These are phyloP conservation scores for Thymelicus acteon DNA, from an alignment of 2,888 invertebrate species.

Conservation along the genomic window DNA sequence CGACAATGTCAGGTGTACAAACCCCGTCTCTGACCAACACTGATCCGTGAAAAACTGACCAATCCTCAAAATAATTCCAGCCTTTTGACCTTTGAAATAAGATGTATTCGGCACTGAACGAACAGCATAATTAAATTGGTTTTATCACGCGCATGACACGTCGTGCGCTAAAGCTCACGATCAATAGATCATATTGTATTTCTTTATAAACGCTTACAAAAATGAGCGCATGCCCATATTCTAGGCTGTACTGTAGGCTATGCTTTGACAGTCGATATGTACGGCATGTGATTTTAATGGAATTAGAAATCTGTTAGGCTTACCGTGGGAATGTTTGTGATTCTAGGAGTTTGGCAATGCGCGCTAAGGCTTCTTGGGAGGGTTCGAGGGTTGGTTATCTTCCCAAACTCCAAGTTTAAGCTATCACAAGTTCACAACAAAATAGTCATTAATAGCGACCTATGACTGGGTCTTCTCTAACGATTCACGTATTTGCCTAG, in stretches of 20 bases:
- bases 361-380: background rate
- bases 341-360: background rate
- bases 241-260: conserved; percentile 26
- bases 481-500: no score
- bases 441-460: no score
- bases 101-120: conserved; percentile 5
- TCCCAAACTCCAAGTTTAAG: no score
- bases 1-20: conserved; percentile 72
- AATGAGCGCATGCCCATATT: conserved; percentile 70
- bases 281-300: conserved; percentile 41
- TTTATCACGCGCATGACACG: conserved; percentile 50
- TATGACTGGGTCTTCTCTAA: no score
- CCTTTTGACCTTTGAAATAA: conserved; percentile 42
- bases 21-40: conserved; percentile 51
- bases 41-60: conserved; percentile 26
- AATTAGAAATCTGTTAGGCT: conserved; percentile 44
- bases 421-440: no score
- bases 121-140: conserved; percentile 40
- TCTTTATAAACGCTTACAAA: conserved; percentile 72
- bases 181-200: conserved; percentile 67
- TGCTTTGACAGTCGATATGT: conserved; percentile 36
- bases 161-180: conserved; percentile 72
- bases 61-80: conserved; percentile 26
- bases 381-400: no score
- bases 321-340: conserved; percentile 25